A percentile compares a stretch with the other conserved stretches of the same genome.
These are phyloP conservation scores for Diplolepis rosae DNA, from an alignment of 2,888 invertebrate species.

Conservation along the genomic window DNA sequence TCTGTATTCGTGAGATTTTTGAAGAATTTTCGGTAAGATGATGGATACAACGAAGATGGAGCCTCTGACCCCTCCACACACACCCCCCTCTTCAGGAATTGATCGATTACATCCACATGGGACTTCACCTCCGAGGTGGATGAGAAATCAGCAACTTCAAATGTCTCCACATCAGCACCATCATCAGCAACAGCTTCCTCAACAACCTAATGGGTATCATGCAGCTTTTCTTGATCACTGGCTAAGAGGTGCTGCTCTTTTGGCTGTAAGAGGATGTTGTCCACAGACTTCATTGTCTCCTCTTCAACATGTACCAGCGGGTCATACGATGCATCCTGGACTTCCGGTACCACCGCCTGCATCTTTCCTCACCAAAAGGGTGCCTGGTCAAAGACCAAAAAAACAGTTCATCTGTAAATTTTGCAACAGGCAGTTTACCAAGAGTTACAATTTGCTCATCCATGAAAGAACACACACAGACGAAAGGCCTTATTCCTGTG, in stretches of 20 bases:
- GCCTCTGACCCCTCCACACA: slow-evolving; percentile 68
- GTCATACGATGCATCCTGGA: slow-evolving; percentile 51
- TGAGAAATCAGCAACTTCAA: slow-evolving; percentile 51
- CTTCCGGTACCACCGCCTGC: slow-evolving; percentile 64
- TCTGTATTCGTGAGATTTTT: not conserved
- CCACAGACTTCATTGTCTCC: slow-evolving; percentile 71
- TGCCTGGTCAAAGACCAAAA: slow-evolving; percentile 90
- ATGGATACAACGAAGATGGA: slow-evolving; percentile 68
- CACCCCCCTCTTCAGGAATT: slow-evolving; percentile 57
- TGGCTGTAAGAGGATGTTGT: slow-evolving; percentile 71
- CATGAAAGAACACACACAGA: slow-evolving; percentile 98
- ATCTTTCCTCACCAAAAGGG: slow-evolving; percentile 81
- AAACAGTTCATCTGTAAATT: slow-evolving; percentile 99
- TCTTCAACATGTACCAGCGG: slow-evolving; percentile 44
- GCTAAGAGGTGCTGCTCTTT: slow-evolving; percentile 64
- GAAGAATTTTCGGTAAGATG: slow-evolving; percentile 33
- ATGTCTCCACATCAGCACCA: slow-evolving; percentile 42
- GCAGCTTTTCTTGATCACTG: slow-evolving; percentile 65
- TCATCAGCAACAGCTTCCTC: slow-evolving; percentile 49
- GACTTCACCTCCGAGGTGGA: slow-evolving; percentile 57
- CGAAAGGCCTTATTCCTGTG: slow-evolving; percentile 97
- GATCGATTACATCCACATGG: slow-evolving; percentile 37
- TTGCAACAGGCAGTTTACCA: slow-evolving; percentile 97
- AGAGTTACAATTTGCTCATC: slow-evolving; percentile 96
- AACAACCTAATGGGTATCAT: slow-evolving; percentile 59